Conservation (phyloP, 2,113 vertebrate species). For the Seriola dumerili region DNA sequence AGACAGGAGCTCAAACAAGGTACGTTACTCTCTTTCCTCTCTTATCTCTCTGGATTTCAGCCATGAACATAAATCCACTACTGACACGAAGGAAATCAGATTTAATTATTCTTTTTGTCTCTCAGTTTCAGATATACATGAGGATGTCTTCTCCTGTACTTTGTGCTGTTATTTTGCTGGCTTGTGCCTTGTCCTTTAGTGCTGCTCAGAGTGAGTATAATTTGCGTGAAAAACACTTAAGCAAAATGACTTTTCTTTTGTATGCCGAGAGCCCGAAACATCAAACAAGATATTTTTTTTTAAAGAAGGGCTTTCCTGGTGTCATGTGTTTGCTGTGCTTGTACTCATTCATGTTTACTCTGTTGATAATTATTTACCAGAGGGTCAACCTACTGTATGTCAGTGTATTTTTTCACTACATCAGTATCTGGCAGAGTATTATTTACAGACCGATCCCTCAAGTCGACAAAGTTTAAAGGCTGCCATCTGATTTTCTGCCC, state of each 20-base stretch:
- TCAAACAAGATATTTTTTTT: background rate
- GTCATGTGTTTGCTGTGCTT: constrained; percentile 13
- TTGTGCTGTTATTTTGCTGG: constrained; percentile 53
- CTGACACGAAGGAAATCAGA: background rate
- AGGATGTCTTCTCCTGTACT: constrained; percentile 63
- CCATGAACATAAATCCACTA: background rate
- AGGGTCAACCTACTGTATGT: background rate
- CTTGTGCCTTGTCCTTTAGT: constrained; percentile 35
- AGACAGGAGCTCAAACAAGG: constrained; percentile 32
- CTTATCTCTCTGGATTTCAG: background rate
- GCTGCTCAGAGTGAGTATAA: constrained; percentile 73
- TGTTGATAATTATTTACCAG: constrained; percentile 52
- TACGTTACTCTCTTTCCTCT: background rate
- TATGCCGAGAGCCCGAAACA: background rate
- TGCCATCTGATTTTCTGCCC: background rate
- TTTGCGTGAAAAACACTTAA: background rate
- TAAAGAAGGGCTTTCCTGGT: background rate
- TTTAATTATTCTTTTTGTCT: background rate
- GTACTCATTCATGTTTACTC: constrained; percentile 48
- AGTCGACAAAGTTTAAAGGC: background rate
- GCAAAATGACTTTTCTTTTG: background rate
- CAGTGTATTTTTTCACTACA: background rate
- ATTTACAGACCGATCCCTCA: background rate
- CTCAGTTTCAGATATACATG: constrained; percentile 32
- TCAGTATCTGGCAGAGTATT: constrained; percentile 15